These are phyloP conservation scores for Oryctolagus cuniculus DNA, from an alignment of 2,113 vertebrate genomes.

Conservation along the genomic window mOryCun1.1 NC_091441.1:17387001-17387500, in stretches of 20 bases:
- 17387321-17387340: not conserved
- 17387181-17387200: slow-evolving; percentile 50
- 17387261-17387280: slow-evolving; percentile 48
- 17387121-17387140: not conserved
- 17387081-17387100: slow-evolving; percentile 44
- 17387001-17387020: slow-evolving; percentile 69
- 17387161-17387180: slow-evolving; percentile 3
- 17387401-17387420: slow-evolving; percentile 1
- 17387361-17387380: slow-evolving; percentile 8
- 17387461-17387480: not conserved
- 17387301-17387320: slow-evolving; percentile 46
- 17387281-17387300: not conserved
- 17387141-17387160: slow-evolving; percentile 38
- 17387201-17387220: slow-evolving; percentile 62
- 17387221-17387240: slow-evolving; percentile 22
- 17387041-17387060: slow-evolving; percentile 71
- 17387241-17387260: not conserved
- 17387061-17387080: slow-evolving; percentile 59
- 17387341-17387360: not conserved
- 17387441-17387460: not conserved
- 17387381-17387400: not conserved
- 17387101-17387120: not conserved
- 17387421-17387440: not conserved
- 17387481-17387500: not conserved
- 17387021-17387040: slow-evolving; percentile 70